A percentile compares a stretch with the other conserved stretches of the same genome.
phyloP scores from a whole-genome alignment of 2,888 invertebrate genomes.

The Noctua janthina region DNA sequence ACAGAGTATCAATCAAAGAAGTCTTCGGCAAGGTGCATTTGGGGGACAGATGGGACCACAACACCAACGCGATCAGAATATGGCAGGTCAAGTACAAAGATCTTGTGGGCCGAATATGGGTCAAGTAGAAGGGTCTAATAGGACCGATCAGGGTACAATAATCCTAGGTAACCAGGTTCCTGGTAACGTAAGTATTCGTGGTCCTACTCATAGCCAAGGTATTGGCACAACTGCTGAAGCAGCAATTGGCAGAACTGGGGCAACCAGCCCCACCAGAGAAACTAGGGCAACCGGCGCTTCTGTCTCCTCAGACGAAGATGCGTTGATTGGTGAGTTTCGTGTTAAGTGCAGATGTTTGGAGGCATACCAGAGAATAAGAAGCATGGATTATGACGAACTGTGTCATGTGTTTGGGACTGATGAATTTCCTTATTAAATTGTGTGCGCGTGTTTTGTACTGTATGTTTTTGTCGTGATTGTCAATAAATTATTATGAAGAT shows the following conservation, averaged over 20 bases:
- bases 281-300: neutral
- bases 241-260: neutral
- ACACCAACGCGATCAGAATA: neutral
- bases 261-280: neutral
- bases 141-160: neutral
- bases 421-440: conserved; percentile 27
- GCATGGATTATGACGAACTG: neutral
- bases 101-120: neutral
- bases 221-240: conserved; percentile 16
- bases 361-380: conserved; percentile 19
- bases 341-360: conserved; percentile 52
- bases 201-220: conserved; percentile 1
- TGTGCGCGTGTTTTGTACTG: conserved; percentile 22
- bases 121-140: neutral
- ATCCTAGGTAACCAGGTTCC: neutral
- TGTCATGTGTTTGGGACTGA: neutral
- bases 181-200: neutral
- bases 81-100: neutral
- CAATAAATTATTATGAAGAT: conserved; percentile 38
- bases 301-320: conserved; percentile 32
- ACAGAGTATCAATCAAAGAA: conserved; percentile 36
- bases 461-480: conserved; percentile 33
- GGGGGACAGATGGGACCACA: neutral
- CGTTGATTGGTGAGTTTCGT: neutral
- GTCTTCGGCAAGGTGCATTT: conserved; percentile 6